phyloP scores from a whole-genome alignment of 2,888 invertebrate genomes.

The Synanthedon formicaeformis region DNA sequence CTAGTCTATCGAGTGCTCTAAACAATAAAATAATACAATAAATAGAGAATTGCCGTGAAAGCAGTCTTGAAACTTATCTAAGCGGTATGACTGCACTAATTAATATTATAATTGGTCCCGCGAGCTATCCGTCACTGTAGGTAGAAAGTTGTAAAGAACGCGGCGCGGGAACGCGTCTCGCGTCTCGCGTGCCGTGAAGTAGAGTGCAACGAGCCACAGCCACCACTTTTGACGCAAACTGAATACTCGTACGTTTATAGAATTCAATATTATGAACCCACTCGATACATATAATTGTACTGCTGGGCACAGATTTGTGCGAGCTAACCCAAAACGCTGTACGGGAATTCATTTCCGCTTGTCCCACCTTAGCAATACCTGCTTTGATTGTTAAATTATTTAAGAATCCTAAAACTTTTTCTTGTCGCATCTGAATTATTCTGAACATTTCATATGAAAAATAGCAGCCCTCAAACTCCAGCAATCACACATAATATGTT shows the following conservation, averaged over 20 bases:
- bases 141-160: constrained; percentile 67
- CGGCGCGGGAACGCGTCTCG: constrained; percentile 26
- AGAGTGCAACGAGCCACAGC: constrained; percentile 48
- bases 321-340: no score
- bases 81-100: constrained; percentile 60
- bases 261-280: neutral
- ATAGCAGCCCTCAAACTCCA: no score
- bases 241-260: neutral
- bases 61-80: constrained; percentile 50
- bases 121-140: constrained; percentile 65
- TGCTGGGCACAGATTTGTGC: no score
- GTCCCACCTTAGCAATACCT: no score
- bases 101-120: constrained; percentile 67
- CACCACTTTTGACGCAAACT: neutral
- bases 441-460: no score
- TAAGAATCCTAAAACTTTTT: no score
- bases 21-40: neutral
- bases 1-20: no score
- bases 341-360: no score
- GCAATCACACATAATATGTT: no score
- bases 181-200: constrained; percentile 46
- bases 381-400: no score
- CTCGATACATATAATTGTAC: no score
- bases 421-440: no score
- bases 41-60: constrained; percentile 33